Evolutionary conservation across 2,797 vertebrate species (phyloP).

Genomic region (Anguilla marmorata): DNA sequence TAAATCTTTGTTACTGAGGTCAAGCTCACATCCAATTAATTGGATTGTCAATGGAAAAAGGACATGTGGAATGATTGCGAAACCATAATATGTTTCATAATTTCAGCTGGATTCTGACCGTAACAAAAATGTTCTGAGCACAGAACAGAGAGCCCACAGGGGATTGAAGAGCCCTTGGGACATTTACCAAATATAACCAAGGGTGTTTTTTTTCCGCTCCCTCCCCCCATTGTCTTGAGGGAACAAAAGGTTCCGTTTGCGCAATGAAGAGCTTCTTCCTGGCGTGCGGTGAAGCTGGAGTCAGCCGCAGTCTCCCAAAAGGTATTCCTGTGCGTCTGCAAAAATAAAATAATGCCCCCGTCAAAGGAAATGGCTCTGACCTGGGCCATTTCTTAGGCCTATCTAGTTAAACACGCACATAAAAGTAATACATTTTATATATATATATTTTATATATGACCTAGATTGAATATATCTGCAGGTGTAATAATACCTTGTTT

Average conservation of each 20-base stretch:
- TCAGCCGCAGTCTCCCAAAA: constrained; percentile 5
- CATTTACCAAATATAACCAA: background rate
- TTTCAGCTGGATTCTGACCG: background rate
- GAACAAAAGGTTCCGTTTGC: background rate
- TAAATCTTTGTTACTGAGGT: background rate
- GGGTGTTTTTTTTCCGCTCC: background rate
- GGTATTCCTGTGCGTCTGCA: constrained; percentile 8
- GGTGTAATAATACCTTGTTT: constrained; percentile 69
- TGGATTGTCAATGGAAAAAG: background rate
- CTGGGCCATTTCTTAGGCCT: constrained; percentile 58
- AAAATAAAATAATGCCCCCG: constrained; percentile 17
- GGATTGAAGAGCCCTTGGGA: background rate
- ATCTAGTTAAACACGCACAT: constrained; percentile 64
- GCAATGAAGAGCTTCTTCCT: background rate
- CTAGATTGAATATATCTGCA: constrained; percentile 61
- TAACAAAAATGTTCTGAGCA: background rate
- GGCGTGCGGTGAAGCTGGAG: background rate
- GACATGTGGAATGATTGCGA: background rate
- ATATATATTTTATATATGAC: constrained; percentile 17
- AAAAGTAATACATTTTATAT: constrained; percentile 71
- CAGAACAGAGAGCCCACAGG: background rate
- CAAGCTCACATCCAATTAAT: background rate
- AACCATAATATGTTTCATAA: background rate
- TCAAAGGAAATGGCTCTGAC: constrained; percentile 6
- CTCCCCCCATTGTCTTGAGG: background rate